phyloP scores from a whole-genome alignment of 1,140 invertebrate species.

The Orussus abietinus region DNA sequence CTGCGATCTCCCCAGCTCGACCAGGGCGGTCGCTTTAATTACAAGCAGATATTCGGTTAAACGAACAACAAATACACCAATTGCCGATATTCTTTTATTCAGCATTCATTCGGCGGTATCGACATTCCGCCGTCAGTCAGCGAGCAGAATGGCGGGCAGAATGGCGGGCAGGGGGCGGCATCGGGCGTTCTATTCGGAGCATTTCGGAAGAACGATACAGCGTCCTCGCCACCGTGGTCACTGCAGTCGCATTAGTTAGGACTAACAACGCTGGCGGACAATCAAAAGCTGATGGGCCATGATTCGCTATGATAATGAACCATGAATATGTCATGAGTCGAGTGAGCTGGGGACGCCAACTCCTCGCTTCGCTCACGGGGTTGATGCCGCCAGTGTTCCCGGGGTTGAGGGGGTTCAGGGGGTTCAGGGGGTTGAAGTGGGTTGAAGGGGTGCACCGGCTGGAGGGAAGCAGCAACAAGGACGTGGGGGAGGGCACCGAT shows the following conservation, averaged over 20 bases:
- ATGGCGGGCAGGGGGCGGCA: too few species aligned
- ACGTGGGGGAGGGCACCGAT: conserved; percentile 13
- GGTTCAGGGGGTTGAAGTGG: conserved; percentile 31
- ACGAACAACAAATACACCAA: too few species aligned
- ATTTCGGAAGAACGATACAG: neutral
- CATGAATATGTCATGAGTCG: conserved; percentile 51
- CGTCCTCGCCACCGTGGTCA: conserved; percentile 42
- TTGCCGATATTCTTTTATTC: too few species aligned
- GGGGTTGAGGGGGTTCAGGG: conserved; percentile 19
- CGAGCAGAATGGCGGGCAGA: too few species aligned
- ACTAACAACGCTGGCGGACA: conserved; percentile 52
- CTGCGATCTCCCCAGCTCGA: too few species aligned
- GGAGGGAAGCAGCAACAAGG: conserved; percentile 7
- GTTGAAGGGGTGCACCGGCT: conserved; percentile 26
- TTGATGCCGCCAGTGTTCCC: conserved; percentile 22
- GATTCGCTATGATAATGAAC: conserved; percentile 56
- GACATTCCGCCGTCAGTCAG: too few species aligned
- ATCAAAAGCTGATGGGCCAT: conserved; percentile 56
- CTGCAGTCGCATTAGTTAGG: conserved; percentile 53
- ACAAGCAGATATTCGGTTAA: too few species aligned
- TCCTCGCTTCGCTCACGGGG: conserved; percentile 40
- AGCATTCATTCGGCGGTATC: too few species aligned
- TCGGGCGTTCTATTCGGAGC: neutral
- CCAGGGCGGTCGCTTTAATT: too few species aligned
- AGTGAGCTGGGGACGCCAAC: conserved; percentile 48